Conservation (phyloP, 2,113 vertebrate species). For the Lycaon pictus region DNA sequence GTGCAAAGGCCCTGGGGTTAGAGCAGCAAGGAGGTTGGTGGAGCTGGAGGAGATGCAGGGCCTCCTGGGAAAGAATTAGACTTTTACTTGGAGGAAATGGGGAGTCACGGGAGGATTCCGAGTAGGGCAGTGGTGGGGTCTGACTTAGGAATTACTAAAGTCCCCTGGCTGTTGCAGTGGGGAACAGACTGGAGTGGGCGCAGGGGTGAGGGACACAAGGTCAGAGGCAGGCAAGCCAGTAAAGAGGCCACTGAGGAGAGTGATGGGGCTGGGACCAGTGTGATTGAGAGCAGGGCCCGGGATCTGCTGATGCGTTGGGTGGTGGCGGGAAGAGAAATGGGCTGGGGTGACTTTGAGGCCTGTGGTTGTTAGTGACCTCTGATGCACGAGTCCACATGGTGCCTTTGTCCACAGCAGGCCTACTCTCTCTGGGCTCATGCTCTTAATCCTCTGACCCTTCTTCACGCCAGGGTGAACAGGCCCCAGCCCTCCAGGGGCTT, state of each 20-base stretch:
- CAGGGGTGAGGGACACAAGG: not conserved
- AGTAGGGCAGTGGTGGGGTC: not conserved
- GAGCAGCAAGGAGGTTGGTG: not conserved
- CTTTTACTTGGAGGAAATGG: not conserved
- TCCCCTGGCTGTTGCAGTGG: not conserved
- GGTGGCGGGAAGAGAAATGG: not conserved
- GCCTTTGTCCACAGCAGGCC: not conserved
- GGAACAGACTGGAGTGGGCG: not conserved
- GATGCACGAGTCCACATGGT: rapidly evolving
- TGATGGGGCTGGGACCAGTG: not conserved
- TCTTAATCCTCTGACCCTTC: not conserved
- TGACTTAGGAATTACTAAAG: not conserved
- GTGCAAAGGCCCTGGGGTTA: constrained; percentile 40
- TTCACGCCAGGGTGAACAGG: not conserved
- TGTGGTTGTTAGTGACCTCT: not conserved
- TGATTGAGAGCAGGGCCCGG: not conserved
- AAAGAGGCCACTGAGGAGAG: not conserved
- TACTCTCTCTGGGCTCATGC: not conserved
- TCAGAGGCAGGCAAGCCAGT: not conserved
- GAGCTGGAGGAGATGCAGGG: not conserved
- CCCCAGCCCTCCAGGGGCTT: not conserved
- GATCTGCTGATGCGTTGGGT: not conserved
- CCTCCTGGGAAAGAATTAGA: not conserved
- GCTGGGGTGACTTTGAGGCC: not conserved
- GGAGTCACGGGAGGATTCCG: not conserved